Evolutionary conservation across 2,888 invertebrate genomes (phyloP), one percentile per base, ranked within the genome.

Genomic region (Cantharis rufa): DNA sequence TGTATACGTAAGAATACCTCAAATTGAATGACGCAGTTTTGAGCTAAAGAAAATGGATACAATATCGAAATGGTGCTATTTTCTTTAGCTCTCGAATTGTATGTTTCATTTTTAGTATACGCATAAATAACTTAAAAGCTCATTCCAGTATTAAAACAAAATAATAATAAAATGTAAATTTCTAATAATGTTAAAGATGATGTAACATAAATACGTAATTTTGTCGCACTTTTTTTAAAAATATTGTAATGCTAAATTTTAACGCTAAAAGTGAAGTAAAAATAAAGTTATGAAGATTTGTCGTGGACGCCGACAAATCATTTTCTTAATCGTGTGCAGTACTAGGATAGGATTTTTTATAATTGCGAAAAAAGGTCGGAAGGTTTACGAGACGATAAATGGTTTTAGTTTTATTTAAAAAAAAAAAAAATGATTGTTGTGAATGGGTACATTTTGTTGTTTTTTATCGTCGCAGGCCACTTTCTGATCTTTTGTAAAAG

Each of bases 1-100:
- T 90, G 91, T 91, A 91, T 91, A 91, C 91, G 91, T 91, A 91
- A 91, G 87, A 86, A 90, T 91, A 91, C 91, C 91, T 91, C 91
- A 91, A 82, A 80, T 80, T 69, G 74, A 80, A 77, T 72, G 70
- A 76, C 70, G 76, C 69, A 73, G 75, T 27, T 48, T 69, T 16
- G 70, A 75, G 75, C 63, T 71, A 69, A 48, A 62, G 10, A 69
- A 73, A 76, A 66, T 27, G 66, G 21, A 27, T 18, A 15, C 10
- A 48, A 15, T 15, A 15, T 16, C 24, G 15, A 61, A 66, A 62
- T 16, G 15, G 28, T 16, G 27, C 62, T 62, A 27, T 72, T 72
- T 63, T 28, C 15, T 69, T 70, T 74, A 74, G 63, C 70, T 76
- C 69, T 69, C 21, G 15, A 71, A 62, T 27, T 74, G 72, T 77